A percentile compares a stretch with the other conserved stretches of the same genome.
Conservation (phyloP, 2,113 vertebrate species). For the Calypte anna region DNA sequence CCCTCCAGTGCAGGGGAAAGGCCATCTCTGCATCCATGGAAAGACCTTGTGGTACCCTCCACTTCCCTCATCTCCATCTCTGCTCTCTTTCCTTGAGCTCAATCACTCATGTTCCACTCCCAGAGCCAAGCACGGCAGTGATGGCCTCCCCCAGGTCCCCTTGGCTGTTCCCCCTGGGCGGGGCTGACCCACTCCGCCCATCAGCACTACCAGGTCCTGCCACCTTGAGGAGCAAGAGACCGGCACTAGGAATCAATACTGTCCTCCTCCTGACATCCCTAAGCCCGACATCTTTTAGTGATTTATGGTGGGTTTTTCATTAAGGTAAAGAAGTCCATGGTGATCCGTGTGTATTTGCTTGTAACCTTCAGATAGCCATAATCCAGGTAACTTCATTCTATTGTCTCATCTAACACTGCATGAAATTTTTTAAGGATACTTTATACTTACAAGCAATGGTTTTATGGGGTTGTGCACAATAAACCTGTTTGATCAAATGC, state of each 20-base stretch:
- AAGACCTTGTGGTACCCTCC: not conserved
- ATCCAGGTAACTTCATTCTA: not conserved
- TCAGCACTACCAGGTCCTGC: not conserved
- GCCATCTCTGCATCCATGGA: too few relatives aligned
- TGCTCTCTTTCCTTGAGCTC: too few relatives aligned
- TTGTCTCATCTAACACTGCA: conserved; percentile 53
- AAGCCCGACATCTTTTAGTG: not conserved
- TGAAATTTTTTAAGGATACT: conserved; percentile 66
- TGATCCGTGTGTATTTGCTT: not conserved
- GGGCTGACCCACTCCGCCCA: not conserved
- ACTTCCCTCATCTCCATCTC: not conserved
- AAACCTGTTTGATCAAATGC: conserved; percentile 68
- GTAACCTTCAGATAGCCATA: not conserved
- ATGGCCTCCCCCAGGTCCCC: not conserved
- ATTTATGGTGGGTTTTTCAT: not conserved
- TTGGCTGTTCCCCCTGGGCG: not conserved
- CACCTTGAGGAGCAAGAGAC: conserved; percentile 44
- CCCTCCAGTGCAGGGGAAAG: not conserved
- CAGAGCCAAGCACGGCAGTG: not conserved
- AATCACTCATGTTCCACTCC: not conserved
- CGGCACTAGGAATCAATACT: not conserved
- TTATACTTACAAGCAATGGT: conserved; percentile 47
- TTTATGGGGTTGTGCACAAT: conserved; percentile 61
- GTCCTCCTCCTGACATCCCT: not conserved
- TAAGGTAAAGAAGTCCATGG: not conserved